A percentile compares a stretch with the other conserved stretches of the same genome.
phyloP scores from a whole-genome alignment of 2,797 vertebrate species.

The Natrix natrix region DNA sequence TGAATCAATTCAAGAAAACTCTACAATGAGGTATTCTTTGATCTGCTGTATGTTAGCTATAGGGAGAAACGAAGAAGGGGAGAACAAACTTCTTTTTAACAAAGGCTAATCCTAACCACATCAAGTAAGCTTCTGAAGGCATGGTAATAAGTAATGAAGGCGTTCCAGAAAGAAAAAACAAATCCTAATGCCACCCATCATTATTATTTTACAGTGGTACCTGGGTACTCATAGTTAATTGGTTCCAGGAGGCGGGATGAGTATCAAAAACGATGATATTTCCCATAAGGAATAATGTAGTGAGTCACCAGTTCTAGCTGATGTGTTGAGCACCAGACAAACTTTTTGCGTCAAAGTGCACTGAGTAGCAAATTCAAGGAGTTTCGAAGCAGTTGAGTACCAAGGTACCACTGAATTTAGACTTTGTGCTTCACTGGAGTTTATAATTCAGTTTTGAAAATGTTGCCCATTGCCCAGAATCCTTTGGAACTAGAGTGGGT shows the following conservation, averaged over 20 bases:
- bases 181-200: not conserved
- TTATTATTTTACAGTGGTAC: not conserved
- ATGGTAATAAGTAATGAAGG: not conserved
- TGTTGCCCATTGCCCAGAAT: not conserved
- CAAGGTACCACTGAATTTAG: not conserved
- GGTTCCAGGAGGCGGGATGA: not conserved
- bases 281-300: not conserved
- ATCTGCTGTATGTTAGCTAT: not conserved
- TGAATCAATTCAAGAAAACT: not conserved
- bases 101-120: not conserved
- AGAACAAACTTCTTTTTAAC: not conserved
- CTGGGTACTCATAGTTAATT: not conserved
- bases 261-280: not conserved
- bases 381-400: not conserved
- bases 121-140: not conserved
- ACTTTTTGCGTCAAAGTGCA: not conserved
- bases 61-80: not conserved
- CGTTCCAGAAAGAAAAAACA: not conserved
- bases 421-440: not conserved
- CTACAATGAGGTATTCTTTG: not conserved
- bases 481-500: not conserved
- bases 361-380: not conserved
- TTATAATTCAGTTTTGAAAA: not conserved
- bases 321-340: not conserved
- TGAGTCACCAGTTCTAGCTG: not conserved